Conservation (phyloP, 2,888 invertebrate genomes). For the Parnassius smintheus region DNA sequence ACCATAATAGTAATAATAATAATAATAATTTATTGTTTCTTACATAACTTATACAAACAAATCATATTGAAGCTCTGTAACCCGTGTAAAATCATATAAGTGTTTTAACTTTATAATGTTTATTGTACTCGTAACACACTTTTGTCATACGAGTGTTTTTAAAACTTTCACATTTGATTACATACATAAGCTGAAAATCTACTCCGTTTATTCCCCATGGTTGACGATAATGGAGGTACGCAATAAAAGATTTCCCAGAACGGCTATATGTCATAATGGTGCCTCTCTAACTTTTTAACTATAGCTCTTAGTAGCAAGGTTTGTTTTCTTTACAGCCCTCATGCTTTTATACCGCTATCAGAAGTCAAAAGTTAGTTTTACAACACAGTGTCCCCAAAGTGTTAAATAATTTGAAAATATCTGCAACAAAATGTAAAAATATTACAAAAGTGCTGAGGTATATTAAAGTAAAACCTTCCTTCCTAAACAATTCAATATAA, state of each 20-base stretch:
- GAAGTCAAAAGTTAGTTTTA: conserved; percentile 33
- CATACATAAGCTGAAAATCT: neutral
- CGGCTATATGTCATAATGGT: conserved; percentile 37
- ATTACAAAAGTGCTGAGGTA: neutral
- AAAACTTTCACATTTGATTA: neutral
- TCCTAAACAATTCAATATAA: no score
- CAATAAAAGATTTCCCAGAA: conserved; percentile 76
- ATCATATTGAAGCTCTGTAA: no score
- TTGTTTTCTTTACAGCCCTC: conserved; percentile 37
- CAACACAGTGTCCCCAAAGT: neutral
- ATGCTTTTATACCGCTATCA: conserved; percentile 39
- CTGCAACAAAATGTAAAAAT: neutral
- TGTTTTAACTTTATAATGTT: no score
- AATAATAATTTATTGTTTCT: no score
- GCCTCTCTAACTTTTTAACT: conserved; percentile 8
- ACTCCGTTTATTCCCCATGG: neutral
- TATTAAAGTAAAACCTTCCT: no score
- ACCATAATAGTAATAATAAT: no score
- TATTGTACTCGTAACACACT: neutral
- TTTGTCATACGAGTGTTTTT: neutral
- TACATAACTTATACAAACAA: no score
- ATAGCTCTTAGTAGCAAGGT: conserved; percentile 36
- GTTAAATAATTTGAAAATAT: neutral
- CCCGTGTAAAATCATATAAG: no score
- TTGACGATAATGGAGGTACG: conserved; percentile 32